phyloP scores from a whole-genome alignment of 2,888 invertebrate genomes.

The Mesorhabditis belari region DNA sequence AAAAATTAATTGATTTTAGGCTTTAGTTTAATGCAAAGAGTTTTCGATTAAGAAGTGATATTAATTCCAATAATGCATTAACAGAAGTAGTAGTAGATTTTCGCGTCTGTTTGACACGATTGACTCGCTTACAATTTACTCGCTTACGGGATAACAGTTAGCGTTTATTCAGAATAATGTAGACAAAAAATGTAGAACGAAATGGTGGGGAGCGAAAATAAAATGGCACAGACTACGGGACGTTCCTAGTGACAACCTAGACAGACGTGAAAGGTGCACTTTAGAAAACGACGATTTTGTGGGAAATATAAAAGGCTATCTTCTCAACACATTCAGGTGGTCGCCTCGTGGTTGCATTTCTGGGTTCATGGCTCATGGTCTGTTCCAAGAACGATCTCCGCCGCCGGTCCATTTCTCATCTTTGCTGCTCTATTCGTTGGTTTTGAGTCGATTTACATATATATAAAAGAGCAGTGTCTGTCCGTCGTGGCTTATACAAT shows the following conservation, averaged over 20 bases:
- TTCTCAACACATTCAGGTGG: slow-evolving; percentile 12
- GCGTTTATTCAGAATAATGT: no score
- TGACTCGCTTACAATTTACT: neutral
- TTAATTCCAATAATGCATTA: neutral
- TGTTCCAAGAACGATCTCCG: slow-evolving; percentile 47
- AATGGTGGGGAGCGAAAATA: no score
- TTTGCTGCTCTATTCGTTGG: slow-evolving; percentile 58
- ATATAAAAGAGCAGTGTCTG: no score
- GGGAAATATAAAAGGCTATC: neutral
- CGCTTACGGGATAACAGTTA: neutral
- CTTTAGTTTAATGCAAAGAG: neutral
- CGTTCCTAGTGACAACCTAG: no score
- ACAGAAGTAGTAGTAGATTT: neutral
- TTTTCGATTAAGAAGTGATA: neutral
- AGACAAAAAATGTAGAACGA: no score
- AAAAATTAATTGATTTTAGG: no score
- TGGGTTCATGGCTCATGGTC: slow-evolving; percentile 50
- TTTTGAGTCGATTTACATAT: neutral
- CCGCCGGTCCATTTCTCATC: slow-evolving; percentile 46
- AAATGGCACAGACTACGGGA: no score
- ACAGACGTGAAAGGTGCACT: no score
- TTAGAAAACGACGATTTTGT: no score
- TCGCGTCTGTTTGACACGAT: no score
- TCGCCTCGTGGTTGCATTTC: slow-evolving; percentile 50
- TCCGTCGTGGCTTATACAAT: neutral